Evolutionary conservation across 2,888 invertebrate genomes (phyloP).

Genomic region (Gastracanthus pulcherrimus): DNA sequence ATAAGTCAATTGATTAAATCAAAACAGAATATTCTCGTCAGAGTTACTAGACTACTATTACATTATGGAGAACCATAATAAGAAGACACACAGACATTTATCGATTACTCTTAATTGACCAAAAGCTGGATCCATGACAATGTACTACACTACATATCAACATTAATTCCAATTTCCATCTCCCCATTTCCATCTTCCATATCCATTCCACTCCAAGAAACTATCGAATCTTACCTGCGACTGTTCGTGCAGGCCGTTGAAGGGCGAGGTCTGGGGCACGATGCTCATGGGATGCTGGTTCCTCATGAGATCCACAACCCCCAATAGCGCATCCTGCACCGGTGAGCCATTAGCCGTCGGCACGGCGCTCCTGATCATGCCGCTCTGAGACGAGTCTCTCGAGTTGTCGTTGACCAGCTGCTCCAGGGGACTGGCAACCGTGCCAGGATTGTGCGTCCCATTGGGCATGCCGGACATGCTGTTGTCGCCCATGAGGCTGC

Average conservation of each 20-base stretch:
- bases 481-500: slow-evolving; percentile 79
- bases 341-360: slow-evolving; percentile 65
- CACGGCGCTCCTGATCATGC: slow-evolving; percentile 9
- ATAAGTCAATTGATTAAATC: too few relatives aligned
- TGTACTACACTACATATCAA: too few relatives aligned
- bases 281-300: slow-evolving; percentile 71
- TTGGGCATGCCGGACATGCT: slow-evolving; percentile 73
- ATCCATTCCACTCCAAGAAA: too few relatives aligned
- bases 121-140: too few relatives aligned
- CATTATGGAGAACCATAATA: too few relatives aligned
- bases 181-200: too few relatives aligned
- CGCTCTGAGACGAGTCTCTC: slow-evolving; percentile 62
- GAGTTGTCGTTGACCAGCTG: slow-evolving; percentile 78
- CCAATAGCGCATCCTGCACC: slow-evolving; percentile 71
- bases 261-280: slow-evolving; percentile 66
- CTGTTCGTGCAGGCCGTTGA: slow-evolving; percentile 67
- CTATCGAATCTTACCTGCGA: slow-evolving; percentile 61
- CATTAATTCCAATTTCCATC: too few relatives aligned
- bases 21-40: too few relatives aligned
- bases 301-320: slow-evolving; percentile 78
- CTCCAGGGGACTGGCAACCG: slow-evolving; percentile 70
- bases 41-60: too few relatives aligned
- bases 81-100: too few relatives aligned
- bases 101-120: too few relatives aligned
- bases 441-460: slow-evolving; percentile 57